phyloP scores from a whole-genome alignment of 1,140 invertebrate genomes.

The Odontomachus brunneus region DNA sequence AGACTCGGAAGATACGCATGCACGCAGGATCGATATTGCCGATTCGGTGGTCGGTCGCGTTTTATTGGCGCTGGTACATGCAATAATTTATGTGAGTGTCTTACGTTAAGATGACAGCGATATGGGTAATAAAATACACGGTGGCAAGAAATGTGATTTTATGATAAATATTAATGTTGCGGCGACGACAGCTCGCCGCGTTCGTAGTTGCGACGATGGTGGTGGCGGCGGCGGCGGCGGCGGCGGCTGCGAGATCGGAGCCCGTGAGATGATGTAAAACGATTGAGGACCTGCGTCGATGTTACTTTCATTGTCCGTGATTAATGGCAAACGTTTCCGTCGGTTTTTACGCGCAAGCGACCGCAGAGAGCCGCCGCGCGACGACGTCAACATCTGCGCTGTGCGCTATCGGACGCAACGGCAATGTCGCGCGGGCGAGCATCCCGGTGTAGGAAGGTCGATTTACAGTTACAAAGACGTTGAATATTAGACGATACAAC shows the following conservation, averaged over 20 bases:
- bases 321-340: slow-evolving; percentile 53
- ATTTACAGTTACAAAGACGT: slow-evolving; percentile 49
- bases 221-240: not conserved
- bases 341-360: slow-evolving; percentile 46
- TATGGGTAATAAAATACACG: slow-evolving; percentile 67
- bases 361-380: slow-evolving; percentile 40
- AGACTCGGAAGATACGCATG: not conserved
- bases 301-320: slow-evolving; percentile 47
- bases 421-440: slow-evolving; percentile 48
- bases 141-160: slow-evolving; percentile 68
- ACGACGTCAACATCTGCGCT: slow-evolving; percentile 40
- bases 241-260: not conserved
- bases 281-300: slow-evolving; percentile 20
- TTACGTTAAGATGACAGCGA: slow-evolving; percentile 51
- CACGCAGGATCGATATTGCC: slow-evolving; percentile 49
- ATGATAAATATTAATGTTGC: slow-evolving; percentile 68
- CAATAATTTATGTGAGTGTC: slow-evolving; percentile 66
- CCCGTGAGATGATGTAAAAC: slow-evolving; percentile 42
- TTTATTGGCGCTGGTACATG: slow-evolving; percentile 61
- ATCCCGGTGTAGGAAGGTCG: slow-evolving; percentile 55
- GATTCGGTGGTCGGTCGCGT: slow-evolving; percentile 25
- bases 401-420: slow-evolving; percentile 22
- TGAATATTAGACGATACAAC: slow-evolving; percentile 48
- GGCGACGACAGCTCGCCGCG: slow-evolving; percentile 37
- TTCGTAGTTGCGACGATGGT: slow-evolving; percentile 9